phyloP scores from a whole-genome alignment of 2,888 invertebrate species.

The Colletes collaris region DNA sequence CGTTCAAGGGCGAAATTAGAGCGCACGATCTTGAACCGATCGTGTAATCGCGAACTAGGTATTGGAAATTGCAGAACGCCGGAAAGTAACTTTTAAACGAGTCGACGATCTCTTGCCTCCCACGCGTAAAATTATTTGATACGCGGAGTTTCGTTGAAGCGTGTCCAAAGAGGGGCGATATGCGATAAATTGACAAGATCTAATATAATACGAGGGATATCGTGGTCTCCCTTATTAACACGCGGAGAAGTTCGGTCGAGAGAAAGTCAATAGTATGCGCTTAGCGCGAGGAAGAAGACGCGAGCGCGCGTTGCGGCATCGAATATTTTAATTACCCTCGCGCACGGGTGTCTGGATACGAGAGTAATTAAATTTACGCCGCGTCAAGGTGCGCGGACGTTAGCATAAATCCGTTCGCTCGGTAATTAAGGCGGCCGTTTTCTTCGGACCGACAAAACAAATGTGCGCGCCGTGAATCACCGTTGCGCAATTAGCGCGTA shows the following conservation, averaged over 20 bases:
- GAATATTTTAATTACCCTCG: conserved; percentile 59
- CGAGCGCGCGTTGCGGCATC: background rate
- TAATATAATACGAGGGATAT: too few relatives aligned
- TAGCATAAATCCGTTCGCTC: conserved; percentile 62
- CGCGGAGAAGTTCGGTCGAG: too few relatives aligned
- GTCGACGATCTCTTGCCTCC: too few relatives aligned
- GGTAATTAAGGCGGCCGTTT: conserved; percentile 61
- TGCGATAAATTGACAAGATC: too few relatives aligned
- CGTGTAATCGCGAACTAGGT: background rate
- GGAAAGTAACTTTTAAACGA: too few relatives aligned
- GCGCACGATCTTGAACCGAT: background rate
- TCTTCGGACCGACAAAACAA: conserved; percentile 53
- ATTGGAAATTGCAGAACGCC: too few relatives aligned
- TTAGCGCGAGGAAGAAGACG: background rate
- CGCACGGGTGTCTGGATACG: conserved; percentile 50
- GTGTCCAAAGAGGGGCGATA: too few relatives aligned
- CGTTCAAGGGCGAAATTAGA: conserved; percentile 1
- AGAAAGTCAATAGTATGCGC: too few relatives aligned
- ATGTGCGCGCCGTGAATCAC: conserved; percentile 58
- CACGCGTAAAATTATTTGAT: too few relatives aligned
- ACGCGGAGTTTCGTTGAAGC: too few relatives aligned
- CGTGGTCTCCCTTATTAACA: too few relatives aligned
- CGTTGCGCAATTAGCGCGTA: conserved; percentile 59
- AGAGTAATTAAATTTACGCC: conserved; percentile 63
- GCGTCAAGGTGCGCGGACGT: conserved; percentile 52